Evolutionary conservation across 2,113 vertebrate genomes (phyloP).

Genomic region (Mesitornis unicolor): DNA sequence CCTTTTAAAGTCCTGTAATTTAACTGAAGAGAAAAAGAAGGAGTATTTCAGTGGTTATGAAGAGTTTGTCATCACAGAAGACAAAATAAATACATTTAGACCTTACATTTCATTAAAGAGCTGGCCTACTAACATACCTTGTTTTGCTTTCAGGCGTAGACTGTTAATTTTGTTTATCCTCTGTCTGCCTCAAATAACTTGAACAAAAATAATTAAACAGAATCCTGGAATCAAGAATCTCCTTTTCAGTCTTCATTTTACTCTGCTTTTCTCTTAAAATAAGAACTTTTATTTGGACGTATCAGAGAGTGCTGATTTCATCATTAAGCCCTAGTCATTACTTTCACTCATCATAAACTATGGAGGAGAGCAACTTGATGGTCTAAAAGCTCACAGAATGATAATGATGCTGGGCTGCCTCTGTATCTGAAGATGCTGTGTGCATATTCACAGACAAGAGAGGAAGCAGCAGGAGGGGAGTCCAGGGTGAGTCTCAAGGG

Average conservation of each 20-base stretch:
- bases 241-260: neutral
- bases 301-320: neutral
- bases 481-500: neutral
- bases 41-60: neutral
- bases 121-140: neutral
- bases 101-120: neutral
- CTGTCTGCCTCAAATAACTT: neutral
- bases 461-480: neutral
- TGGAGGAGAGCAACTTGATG: neutral
- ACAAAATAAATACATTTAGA: neutral
- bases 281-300: rapidly evolving
- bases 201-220: neutral
- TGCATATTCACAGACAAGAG: neutral
- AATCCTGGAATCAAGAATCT: neutral
- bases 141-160: neutral
- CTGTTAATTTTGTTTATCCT: neutral
- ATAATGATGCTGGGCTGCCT: neutral
- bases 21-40: neutral
- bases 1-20: neutral
- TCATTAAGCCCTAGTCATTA: neutral
- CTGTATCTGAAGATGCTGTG: neutral
- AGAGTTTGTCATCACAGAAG: neutral
- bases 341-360: neutral
- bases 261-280: neutral
- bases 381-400: neutral